Evolutionary conservation across 2,797 vertebrate species (phyloP), one percentile per base, ranked within the genome.

Genomic region (Amniataba percoides): DNA sequence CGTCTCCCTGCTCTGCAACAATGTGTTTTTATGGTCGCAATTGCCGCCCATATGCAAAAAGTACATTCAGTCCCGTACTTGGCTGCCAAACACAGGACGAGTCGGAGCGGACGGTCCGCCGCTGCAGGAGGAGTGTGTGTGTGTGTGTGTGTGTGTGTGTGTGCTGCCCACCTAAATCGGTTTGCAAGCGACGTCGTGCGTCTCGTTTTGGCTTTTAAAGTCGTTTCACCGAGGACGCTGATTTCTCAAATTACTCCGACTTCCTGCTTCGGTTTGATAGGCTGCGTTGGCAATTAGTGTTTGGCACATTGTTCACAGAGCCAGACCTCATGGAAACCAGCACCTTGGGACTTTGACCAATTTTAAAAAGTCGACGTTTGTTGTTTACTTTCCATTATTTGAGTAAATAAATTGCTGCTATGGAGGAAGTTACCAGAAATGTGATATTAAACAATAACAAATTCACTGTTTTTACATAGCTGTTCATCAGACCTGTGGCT

Each of bases 11-110:
- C n/a, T n/a, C n/a, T n/a, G n/a, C n/a, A 80, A 88, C 64, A 88
- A 83, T 83, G 89, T 86, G 88, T 83, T 82, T 89, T 87, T 82
- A 78, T 60, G 82, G 55, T 82, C 82, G 77, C 80, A 79, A 79
- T 80, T 89, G 84, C 86, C 89, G 90, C 91, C 92, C 92, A 87
- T 94, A 91, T 92, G 91, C 86, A 90, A 89, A 93, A 92, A 92
- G 89, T 92, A 94, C 91, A 92, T 89, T 90, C 83, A 95, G 93
- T 93, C 89, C 93, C 82, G 82, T 80, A 61, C 69, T 72, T 66
- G 80, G 82, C 52, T 83, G 88, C 78, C 89, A 88, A 82, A 85
- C 79, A 71, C 82, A 62, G 70, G 70, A 51, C 65, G 53, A 70
- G 81, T 79, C 34, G 52, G 8, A 77, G 83, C 55, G 74, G 79